phyloP scores from a whole-genome alignment of 2,888 invertebrate species.

The Drosophila mercatorum region DNA sequence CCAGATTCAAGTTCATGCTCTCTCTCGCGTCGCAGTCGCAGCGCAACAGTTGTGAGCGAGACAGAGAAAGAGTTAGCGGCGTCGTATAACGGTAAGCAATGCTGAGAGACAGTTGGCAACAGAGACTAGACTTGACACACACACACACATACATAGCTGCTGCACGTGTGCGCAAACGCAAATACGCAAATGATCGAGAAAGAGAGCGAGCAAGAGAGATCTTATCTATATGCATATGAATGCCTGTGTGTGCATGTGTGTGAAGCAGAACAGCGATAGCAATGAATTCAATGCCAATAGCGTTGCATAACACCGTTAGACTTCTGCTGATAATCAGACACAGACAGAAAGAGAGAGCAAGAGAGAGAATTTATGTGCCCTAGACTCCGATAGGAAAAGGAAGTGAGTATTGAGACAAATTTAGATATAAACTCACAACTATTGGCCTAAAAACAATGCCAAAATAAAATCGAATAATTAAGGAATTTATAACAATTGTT shows the following conservation, averaged over 20 bases:
- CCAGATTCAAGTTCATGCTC: conserved; percentile 52
- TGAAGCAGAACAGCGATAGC: conserved; percentile 18
- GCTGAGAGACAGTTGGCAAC: conserved; percentile 47
- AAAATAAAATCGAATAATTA: background rate
- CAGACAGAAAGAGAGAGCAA: background rate
- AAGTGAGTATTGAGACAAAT: conserved; percentile 16
- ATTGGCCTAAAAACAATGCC: conserved; percentile 18
- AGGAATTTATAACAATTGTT: conserved; percentile 55
- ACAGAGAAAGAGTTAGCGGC: conserved; percentile 11
- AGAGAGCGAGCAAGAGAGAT: conserved; percentile 33
- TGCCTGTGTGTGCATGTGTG: conserved; percentile 3
- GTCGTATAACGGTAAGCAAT: conserved; percentile 26
- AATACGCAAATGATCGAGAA: conserved; percentile 25
- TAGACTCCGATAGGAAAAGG: conserved; percentile 14
- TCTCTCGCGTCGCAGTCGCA: conserved; percentile 38
- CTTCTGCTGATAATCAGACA: conserved; percentile 31
- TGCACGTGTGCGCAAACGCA: conserved; percentile 50
- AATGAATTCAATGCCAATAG: conserved; percentile 52
- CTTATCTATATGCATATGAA: conserved; percentile 5
- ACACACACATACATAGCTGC: conserved; percentile 3
- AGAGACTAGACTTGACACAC: conserved; percentile 20
- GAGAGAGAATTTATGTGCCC: conserved; percentile 8
- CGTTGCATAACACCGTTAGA: conserved; percentile 49
- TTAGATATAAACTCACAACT: conserved; percentile 10
- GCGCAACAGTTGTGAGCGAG: conserved; percentile 62